Base-by-base conservation (phyloP, 2,888 invertebrate species). In the Phaedon cochleariae region DNA sequence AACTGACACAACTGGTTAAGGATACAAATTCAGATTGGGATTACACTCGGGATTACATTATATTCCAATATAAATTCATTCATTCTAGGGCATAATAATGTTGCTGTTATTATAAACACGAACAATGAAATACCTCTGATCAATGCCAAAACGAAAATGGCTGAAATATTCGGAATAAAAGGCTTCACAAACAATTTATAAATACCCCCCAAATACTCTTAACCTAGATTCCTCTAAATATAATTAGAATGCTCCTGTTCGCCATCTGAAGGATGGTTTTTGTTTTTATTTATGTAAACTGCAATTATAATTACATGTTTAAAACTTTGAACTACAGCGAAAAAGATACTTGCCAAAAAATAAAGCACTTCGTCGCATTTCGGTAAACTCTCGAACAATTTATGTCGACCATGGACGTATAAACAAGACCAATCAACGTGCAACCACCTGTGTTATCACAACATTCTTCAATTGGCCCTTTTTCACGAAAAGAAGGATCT, bases 211-310 rank as follows among this genome's bases (percentile, higher is more conserved):
- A 29, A 51, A 54, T 54, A 53, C 45, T 46, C 15, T 49, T 49
- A 62, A 62, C 57, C 57, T 57, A 57, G 29, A 62, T 57, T 57
- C 37, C 20, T 10, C 2, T 18, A 20, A 55, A 34, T n/a, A 34
- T 29, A 31, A 12, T 21, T 20, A n/a, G 22, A 12, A 15, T 34
- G 15, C n/a, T 41, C 41, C 15, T 41, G 41, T 15, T 41, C 41
- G n/a, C 41, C 37, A 34, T 34, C 20, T 18, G 20, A 41, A 20
- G 55, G 41, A 55, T 41, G 55, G 21, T 55, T 41, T 55, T 55
- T 55, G 55, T 55, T 21, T 59, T 51, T 59, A 59, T 59, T 59
- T 59, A 48, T 59, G 59, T 51, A 59, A 59, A 49, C 41, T 51
- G 59, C 59, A 52, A 15, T n/a, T n/a, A n/a, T 41, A 41, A 41